Conservation (phyloP, 1,140 invertebrate species). For the Drosophila lini region DNA sequence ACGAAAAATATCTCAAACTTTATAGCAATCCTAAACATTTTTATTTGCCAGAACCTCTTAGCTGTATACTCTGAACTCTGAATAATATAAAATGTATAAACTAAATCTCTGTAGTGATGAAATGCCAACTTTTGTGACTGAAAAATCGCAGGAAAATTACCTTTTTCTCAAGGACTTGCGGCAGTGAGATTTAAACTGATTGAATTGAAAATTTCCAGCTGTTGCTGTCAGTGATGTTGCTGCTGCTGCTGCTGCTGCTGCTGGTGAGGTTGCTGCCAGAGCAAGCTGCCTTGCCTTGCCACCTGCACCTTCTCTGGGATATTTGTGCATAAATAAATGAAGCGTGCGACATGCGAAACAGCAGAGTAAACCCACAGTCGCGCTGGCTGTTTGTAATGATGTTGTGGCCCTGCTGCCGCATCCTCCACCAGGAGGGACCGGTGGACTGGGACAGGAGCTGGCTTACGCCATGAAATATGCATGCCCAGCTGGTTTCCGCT, state of each 20-base stretch:
- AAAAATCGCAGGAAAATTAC: conserved; percentile 13
- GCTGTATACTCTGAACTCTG: background rate
- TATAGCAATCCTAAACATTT: background rate
- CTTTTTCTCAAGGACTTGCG: conserved; percentile 4
- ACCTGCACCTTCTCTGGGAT: conserved; percentile 51
- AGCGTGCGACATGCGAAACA: conserved; percentile 45
- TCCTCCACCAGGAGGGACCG: conserved; percentile 6
- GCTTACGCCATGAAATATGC: conserved; percentile 56
- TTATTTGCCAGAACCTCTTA: background rate
- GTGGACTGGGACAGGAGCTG: conserved; percentile 1
- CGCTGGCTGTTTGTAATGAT: conserved; percentile 51
- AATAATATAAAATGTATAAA: conserved; percentile 12
- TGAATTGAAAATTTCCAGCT: conserved; percentile 70
- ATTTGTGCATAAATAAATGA: conserved; percentile 64
- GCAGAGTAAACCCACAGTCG: conserved; percentile 39
- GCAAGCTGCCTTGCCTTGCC: conserved; percentile 11
- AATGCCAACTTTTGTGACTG: conserved; percentile 3
- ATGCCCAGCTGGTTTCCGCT: conserved; percentile 42
- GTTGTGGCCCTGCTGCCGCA: conserved; percentile 24
- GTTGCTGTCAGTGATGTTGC: conserved; percentile 36
- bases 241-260: conserved; percentile 14
- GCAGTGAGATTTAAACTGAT: conserved; percentile 61
- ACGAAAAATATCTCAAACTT: too few species aligned
- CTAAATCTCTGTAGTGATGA: conserved; percentile 8
- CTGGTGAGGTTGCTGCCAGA: conserved; percentile 14